Percentiles rank a stretch among this genome's conserved stretches.
Conservation (phyloP, 2,888 invertebrate genomes). For the Drosophila affinis region DNA sequence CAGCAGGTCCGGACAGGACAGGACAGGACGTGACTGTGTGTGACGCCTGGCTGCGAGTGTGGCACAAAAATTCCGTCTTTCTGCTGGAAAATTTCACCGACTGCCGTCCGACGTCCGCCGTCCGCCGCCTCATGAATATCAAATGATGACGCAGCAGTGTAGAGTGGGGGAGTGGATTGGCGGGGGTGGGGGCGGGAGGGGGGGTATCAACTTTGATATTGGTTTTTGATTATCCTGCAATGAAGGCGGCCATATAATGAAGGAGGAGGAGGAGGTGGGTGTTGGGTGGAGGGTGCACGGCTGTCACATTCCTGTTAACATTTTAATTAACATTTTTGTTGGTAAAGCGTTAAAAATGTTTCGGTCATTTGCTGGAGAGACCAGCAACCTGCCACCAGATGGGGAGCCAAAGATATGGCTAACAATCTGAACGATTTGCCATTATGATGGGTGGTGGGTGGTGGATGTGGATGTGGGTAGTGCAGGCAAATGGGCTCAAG, state of each 20-base stretch:
- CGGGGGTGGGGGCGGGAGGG: slow-evolving; percentile 1
- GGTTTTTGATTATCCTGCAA: slow-evolving; percentile 66
- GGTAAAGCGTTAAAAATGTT: slow-evolving; percentile 20
- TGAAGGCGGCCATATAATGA: background rate
- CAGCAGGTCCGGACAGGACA: slow-evolving; percentile 56
- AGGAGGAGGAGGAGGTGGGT: background rate
- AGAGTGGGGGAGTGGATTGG: slow-evolving; percentile 17
- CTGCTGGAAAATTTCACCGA: slow-evolving; percentile 28
- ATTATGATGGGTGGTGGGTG: background rate
- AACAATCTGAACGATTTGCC: background rate
- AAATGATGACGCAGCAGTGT: slow-evolving; percentile 54
- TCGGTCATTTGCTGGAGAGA: background rate
- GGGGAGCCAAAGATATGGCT: background rate
- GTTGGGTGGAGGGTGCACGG: too few species aligned
- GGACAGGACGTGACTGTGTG: slow-evolving; percentile 62
- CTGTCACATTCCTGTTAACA: slow-evolving; percentile 36
- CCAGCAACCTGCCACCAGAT: background rate
- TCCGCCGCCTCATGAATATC: slow-evolving; percentile 64
- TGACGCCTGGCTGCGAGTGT: slow-evolving; percentile 9
- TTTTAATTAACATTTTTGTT: slow-evolving; percentile 69
- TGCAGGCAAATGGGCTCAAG: background rate
- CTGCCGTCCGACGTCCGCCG: slow-evolving; percentile 3
- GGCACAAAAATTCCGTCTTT: slow-evolving; percentile 18
- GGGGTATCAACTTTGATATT: slow-evolving; percentile 66
- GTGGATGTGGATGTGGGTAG: too few species aligned